phyloP scores from a whole-genome alignment of 1,140 invertebrate genomes.

The Philaenus spumarius region DNA sequence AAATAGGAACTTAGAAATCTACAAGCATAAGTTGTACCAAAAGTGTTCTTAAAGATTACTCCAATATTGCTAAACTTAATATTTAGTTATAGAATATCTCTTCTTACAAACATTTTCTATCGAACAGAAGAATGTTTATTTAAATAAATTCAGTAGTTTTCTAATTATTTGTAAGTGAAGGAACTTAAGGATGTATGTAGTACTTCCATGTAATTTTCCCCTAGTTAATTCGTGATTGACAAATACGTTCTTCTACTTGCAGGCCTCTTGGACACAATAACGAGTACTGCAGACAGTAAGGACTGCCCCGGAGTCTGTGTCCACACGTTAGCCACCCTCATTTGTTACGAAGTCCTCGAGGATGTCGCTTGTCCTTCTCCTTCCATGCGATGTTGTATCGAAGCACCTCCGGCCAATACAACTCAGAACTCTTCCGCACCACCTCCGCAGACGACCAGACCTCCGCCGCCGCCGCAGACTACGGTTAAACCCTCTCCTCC shows the following conservation, averaged over 20 bases:
- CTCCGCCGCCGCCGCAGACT: constrained; percentile 10
- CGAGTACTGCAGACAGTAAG: constrained; percentile 70
- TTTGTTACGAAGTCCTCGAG: constrained; percentile 76
- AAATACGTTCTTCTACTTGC: constrained; percentile 32
- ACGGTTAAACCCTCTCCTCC: constrained; percentile 5
- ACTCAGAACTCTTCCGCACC: constrained; percentile 17
- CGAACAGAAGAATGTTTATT: too few relatives aligned
- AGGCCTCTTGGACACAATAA: constrained; percentile 76
- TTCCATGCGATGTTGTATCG: constrained; percentile 75
- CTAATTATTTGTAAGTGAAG: too few relatives aligned
- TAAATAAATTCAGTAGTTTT: too few relatives aligned
- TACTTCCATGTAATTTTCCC: too few relatives aligned
- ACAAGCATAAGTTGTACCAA: too few relatives aligned
- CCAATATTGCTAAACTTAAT: too few relatives aligned
- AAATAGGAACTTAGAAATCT: too few relatives aligned
- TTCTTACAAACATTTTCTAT: too few relatives aligned
- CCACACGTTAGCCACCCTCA: constrained; percentile 69
- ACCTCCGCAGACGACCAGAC: constrained; percentile 9
- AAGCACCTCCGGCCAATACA: constrained; percentile 47
- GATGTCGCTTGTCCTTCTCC: constrained; percentile 67
- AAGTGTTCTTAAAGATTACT: too few relatives aligned
- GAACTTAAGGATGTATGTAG: too few relatives aligned
- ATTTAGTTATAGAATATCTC: too few relatives aligned
- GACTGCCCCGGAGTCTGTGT: constrained; percentile 82
- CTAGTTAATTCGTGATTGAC: too few relatives aligned